A percentile compares a stretch with the other conserved stretches of the same genome.
These are phyloP conservation scores for Apocrypta bakeri DNA, from an alignment of 1,140 invertebrate species.

Conservation along the genomic window DNA sequence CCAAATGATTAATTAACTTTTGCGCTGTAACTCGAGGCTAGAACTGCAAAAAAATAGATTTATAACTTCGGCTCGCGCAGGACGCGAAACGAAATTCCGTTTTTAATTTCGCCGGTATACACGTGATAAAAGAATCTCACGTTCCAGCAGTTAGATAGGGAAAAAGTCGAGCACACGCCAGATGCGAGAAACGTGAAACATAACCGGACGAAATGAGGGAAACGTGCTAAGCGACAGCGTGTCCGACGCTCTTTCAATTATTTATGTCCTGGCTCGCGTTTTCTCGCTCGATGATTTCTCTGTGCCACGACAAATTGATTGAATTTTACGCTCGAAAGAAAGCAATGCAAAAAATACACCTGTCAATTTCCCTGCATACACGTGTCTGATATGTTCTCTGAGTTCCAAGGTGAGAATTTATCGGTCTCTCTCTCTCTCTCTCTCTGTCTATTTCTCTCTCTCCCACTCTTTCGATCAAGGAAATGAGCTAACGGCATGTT, in stretches of 20 bases:
- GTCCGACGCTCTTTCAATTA: slow-evolving; percentile 41
- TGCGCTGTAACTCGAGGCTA: not conserved
- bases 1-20: not conserved
- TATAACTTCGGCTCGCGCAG: not conserved
- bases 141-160: slow-evolving; percentile 49
- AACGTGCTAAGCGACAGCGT: slow-evolving; percentile 49
- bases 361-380: slow-evolving; percentile 36
- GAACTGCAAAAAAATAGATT: not conserved
- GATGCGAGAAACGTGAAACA: slow-evolving; percentile 54
- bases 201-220: slow-evolving; percentile 51
- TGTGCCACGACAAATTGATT: slow-evolving; percentile 38
- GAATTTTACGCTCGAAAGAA: slow-evolving; percentile 14
- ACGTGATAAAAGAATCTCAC: slow-evolving; percentile 52
- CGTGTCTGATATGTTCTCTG: not conserved
- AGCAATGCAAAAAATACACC: slow-evolving; percentile 16
- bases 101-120: slow-evolving; percentile 51
- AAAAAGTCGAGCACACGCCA: slow-evolving; percentile 55
- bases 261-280: slow-evolving; percentile 34
- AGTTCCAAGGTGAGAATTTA: slow-evolving; percentile 14
- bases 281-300: slow-evolving; percentile 30
- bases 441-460: too few relatives aligned
- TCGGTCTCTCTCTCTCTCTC: too few relatives aligned
- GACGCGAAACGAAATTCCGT: slow-evolving; percentile 31
- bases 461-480: too few relatives aligned
- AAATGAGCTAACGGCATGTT: too few relatives aligned